Conservation (phyloP, 2,113 vertebrate genomes). For the Spermophilus dauricus region DNA sequence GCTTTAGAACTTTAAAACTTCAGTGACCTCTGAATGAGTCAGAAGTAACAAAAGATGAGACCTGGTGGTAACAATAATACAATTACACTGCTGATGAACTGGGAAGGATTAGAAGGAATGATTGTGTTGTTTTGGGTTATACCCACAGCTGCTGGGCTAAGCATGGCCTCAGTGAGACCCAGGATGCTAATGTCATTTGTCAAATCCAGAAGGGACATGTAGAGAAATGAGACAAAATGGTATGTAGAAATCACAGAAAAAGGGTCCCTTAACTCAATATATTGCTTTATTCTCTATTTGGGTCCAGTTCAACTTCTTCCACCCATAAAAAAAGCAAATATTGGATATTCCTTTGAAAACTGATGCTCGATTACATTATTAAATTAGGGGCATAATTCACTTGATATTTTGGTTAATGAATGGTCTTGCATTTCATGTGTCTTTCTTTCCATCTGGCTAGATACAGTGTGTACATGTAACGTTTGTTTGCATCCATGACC, state of each 20-base stretch:
- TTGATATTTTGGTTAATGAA: conserved; percentile 1
- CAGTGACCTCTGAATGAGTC: not conserved
- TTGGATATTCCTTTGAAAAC: not conserved
- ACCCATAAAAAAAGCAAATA: not conserved
- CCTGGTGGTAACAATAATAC: not conserved
- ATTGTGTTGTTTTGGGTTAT: not conserved
- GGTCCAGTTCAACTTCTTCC: not conserved
- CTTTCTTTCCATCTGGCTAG: conserved; percentile 58
- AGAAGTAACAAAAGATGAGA: not conserved
- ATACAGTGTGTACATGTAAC: conserved; percentile 51
- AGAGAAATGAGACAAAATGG: not conserved
- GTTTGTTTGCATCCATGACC: conserved; percentile 52
- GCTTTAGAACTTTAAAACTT: not conserved
- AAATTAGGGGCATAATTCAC: not conserved
- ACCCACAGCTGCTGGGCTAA: not conserved
- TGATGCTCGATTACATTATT: not conserved
- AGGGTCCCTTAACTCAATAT: accelerated
- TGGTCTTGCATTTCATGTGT: not conserved
- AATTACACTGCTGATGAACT: not conserved
- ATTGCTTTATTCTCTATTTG: not conserved
- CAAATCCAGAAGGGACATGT: not conserved
- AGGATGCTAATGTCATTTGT: not conserved
- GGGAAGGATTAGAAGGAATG: not conserved
- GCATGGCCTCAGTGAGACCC: not conserved
- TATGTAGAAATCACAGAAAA: not conserved